Conservation (phyloP, 2,113 vertebrate species). For the Artemisiospiza belli region DNA sequence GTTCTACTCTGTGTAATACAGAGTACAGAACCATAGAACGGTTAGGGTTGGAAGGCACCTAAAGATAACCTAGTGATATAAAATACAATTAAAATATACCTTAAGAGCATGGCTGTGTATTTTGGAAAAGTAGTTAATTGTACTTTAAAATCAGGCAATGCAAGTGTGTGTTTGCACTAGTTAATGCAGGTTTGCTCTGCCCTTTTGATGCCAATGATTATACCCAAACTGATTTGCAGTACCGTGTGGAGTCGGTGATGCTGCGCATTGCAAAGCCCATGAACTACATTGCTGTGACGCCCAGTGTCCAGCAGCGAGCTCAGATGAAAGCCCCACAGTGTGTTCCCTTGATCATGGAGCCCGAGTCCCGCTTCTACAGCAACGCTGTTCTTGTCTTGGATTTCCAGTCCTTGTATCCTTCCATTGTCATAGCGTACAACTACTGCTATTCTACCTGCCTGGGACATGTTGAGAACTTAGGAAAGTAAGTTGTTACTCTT, state of each 20-base stretch:
- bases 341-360: conserved; percentile 94
- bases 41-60: neutral
- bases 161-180: neutral
- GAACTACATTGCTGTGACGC: conserved; percentile 94
- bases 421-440: conserved; percentile 98
- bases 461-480: conserved; percentile 90
- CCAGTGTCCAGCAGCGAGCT: conserved; percentile 89
- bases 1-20: neutral
- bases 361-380: conserved; percentile 97
- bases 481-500: conserved; percentile 85
- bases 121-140: neutral
- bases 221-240: conserved; percentile 75
- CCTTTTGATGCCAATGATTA: neutral
- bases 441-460: conserved; percentile 98
- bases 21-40: neutral
- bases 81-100: neutral
- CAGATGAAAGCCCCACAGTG: conserved; percentile 93
- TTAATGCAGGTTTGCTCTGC: neutral
- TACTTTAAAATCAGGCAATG: neutral
- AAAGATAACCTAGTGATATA: neutral
- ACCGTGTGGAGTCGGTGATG: conserved; percentile 99
- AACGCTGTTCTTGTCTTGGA: conserved; percentile 95
- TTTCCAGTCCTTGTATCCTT: conserved; percentile 97
- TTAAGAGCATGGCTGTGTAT: neutral
- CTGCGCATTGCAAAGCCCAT: conserved; percentile 94